Conservation (phyloP, 2,797 vertebrate genomes). For the Prionace glauca region DNA sequence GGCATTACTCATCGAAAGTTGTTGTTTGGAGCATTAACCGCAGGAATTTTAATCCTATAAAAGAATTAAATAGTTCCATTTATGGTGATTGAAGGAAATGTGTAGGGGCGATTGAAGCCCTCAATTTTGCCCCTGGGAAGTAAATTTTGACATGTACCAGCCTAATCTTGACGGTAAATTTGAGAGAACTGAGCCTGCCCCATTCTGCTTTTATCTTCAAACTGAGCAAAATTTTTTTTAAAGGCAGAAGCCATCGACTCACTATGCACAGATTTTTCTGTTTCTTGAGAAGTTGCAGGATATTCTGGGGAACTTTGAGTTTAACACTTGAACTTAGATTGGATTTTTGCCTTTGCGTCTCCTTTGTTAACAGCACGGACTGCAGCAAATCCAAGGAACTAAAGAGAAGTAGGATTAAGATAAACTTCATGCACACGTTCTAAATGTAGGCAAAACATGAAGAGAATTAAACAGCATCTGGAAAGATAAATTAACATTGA, state of each 20-base stretch:
- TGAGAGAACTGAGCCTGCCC: neutral
- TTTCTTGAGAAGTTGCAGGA: neutral
- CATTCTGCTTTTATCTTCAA: neutral
- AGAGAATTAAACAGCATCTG: neutral
- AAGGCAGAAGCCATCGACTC: neutral
- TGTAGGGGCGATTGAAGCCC: neutral
- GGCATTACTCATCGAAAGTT: neutral
- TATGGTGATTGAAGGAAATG: neutral
- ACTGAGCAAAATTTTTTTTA: neutral
- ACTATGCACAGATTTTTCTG: neutral
- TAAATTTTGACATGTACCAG: neutral
- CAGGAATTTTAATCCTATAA: neutral
- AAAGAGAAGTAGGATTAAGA: neutral
- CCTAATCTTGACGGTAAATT: neutral
- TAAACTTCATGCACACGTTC: neutral
- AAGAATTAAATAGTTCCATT: neutral
- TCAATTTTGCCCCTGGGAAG: neutral
- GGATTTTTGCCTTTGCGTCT: neutral
- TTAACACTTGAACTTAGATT: neutral
- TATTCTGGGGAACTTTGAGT: neutral
- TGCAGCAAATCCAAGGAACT: neutral
- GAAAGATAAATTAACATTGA: neutral
- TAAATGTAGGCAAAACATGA: neutral
- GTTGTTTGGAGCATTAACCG: neutral
- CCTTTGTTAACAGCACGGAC: neutral